phyloP scores from a whole-genome alignment of 2,888 invertebrate species.

The Phyto melanocephala region DNA sequence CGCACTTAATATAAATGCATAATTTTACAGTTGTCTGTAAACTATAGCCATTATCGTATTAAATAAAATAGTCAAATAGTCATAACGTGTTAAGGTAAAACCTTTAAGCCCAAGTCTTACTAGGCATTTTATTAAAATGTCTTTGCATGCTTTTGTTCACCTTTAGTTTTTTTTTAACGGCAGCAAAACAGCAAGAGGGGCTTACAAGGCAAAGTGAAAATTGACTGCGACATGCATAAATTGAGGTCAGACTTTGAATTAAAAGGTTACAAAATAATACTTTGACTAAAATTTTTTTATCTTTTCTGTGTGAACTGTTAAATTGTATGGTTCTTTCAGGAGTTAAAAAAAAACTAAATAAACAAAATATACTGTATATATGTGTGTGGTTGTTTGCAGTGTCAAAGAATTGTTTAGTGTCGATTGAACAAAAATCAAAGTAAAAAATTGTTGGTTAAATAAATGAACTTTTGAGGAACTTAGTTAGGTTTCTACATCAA shows the following conservation, averaged over 20 bases:
- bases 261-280: slow-evolving; percentile 45
- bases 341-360: neutral
- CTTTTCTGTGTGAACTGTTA: neutral
- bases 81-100: too few relatives aligned
- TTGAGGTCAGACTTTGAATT: slow-evolving; percentile 50
- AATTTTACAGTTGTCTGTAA: too few relatives aligned
- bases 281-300: slow-evolving; percentile 9
- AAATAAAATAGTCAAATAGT: too few relatives aligned
- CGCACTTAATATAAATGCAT: too few relatives aligned
- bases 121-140: too few relatives aligned
- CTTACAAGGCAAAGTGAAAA: neutral
- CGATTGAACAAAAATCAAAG: neutral
- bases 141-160: slow-evolving; percentile 6
- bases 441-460: neutral
- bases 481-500: neutral
- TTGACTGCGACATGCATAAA: slow-evolving; percentile 37
- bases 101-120: too few relatives aligned
- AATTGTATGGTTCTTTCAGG: neutral
- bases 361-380: neutral
- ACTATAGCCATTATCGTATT: too few relatives aligned
- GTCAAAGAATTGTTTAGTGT: neutral
- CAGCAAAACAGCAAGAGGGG: too few relatives aligned
- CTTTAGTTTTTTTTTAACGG: neutral
- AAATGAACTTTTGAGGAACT: neutral
- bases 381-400: neutral